Base-by-base conservation (phyloP, 1,140 invertebrate genomes). In the Tetraneura akinire region DNA sequence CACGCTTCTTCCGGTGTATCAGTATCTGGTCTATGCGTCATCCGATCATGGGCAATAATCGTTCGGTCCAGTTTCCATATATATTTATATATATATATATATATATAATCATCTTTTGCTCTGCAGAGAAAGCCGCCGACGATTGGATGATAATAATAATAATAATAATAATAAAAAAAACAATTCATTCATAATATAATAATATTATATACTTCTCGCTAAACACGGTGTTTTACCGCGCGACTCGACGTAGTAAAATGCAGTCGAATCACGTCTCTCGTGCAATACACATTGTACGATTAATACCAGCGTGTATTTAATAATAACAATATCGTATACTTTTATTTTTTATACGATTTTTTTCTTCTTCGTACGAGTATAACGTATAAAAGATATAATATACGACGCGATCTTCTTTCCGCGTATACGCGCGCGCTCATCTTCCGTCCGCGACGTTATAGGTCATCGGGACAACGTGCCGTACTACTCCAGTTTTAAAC, bases 401-500 rank as follows among this genome's bases (percentile, higher is more conserved):
- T n/a, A n/a, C n/a, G n/a, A n/a, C n/a, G n/a, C 14, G 18, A 18
- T 70, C 66, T 16, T 70, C 66, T 47, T 26, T 70, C 37, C 21
- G 6, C 23, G n/a, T n/a, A n/a, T n/a, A n/a, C n/a, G n/a, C n/a
- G n/a, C n/a, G n/a, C n/a, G 23, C 60, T 14, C 66, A 70, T 70
- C 66, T 70, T 70, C 66, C 66, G 47, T 6, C 11, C 64, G 5
- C 13, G 29, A 23, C 29, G n/a, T 71, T 29, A 71, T 71, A 78
- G 74, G 74, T 78, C 74, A 78, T 47, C 74, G 55, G 55, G 37
- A 45, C 73, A 76, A 45, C 23, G 55, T 76, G 37, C 55, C 37
- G 55, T 55, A 37, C 18, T 78, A 78, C 74, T 78, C 74, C 74
- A 78, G 74, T 78, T 78, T 45, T 76, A 8, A 32, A 37, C 60